These are phyloP conservation scores for Nomada lathburiana DNA, from an alignment of 2,888 invertebrate genomes.

Conservation along the genomic window DNA sequence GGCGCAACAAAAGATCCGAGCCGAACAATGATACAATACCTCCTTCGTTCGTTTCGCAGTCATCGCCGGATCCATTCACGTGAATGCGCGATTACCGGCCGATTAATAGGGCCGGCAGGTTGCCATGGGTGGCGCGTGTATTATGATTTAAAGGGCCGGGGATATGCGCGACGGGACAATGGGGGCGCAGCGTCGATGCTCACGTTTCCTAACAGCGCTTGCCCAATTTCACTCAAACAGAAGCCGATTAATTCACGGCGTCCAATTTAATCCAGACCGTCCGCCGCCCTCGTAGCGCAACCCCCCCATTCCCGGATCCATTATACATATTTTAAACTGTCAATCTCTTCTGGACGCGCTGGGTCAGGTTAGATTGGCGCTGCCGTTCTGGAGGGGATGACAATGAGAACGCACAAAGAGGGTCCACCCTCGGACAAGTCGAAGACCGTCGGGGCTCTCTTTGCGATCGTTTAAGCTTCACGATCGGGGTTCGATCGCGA, in stretches of 20 bases:
- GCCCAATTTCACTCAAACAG: constrained; percentile 83
- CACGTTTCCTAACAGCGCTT: constrained; percentile 82
- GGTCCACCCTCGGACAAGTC: constrained; percentile 20
- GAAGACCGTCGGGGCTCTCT: constrained; percentile 1
- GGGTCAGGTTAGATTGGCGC: constrained; percentile 79
- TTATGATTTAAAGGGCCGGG: constrained; percentile 67
- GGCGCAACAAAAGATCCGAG: constrained; percentile 43
- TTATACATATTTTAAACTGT: constrained; percentile 85
- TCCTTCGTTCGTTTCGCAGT: constrained; percentile 48
- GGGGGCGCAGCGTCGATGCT: constrained; percentile 72
- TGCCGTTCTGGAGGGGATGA: constrained; percentile 57
- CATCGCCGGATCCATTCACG: constrained; percentile 45
- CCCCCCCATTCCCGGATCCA: constrained; percentile 69
- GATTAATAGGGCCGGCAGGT: constrained; percentile 66
- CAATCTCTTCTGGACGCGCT: constrained; percentile 80
- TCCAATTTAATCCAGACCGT: constrained; percentile 80
- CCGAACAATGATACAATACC: constrained; percentile 56
- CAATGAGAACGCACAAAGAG: constrained; percentile 79
- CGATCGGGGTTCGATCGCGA: background rate
- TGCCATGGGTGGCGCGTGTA: constrained; percentile 56
- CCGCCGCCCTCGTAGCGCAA: constrained; percentile 50
- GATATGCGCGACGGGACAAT: constrained; percentile 59
- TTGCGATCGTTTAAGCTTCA: constrained; percentile 8
- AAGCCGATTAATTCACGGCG: constrained; percentile 84
- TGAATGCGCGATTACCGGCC: constrained; percentile 64